Base-by-base conservation (phyloP, 2,888 invertebrate species). In the Brachyptera risi region DNA sequence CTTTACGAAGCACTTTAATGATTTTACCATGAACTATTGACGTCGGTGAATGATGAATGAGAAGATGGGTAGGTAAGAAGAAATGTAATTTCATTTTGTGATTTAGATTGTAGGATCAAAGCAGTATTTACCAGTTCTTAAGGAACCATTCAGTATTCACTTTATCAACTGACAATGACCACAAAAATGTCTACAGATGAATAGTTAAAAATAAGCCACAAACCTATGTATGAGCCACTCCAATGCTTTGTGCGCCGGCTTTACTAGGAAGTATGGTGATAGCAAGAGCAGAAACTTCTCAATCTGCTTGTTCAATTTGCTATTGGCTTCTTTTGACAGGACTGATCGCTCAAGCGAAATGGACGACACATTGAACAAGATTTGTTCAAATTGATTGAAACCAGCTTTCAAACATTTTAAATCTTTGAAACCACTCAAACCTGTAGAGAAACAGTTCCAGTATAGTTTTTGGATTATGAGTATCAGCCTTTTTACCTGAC, bases 161-260 rank as follows among this genome's bases (percentile, higher is more conserved):
- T n/a, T n/a, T n/a, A n/a, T n/a, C n/a, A n/a, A n/a, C n/a, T n/a
- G n/a, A n/a, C n/a, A n/a, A n/a, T n/a, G n/a, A n/a, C n/a, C n/a
- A n/a, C n/a, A n/a, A n/a, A n/a, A n/a, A n/a, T n/a, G n/a, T n/a
- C n/a, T 31, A 31, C 11, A 31, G 31, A 11, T 31, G 11, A 11
- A 11, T 31, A 31, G 31, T 5, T 31, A 31, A 31, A 7, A 31
- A 31, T 5, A 31, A 31, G 24, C 23, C n/a, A 17, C 58, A 59
- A 71, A 81, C 78, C 81, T 84, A 70, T 92, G 84, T 49, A 98
- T 85, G 2, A 99, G 80, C 97, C 97, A 99, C 79, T 99, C 99
- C 50, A 99, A 74, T 1, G 94, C 88, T 78, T 96, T 92, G 67
- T 96, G 93, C 0, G 93, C 83, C 5, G 87, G 83, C 68, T 88